phyloP scores from a whole-genome alignment of 2,797 vertebrate genomes.

The Manis pentadactyla region DNA sequence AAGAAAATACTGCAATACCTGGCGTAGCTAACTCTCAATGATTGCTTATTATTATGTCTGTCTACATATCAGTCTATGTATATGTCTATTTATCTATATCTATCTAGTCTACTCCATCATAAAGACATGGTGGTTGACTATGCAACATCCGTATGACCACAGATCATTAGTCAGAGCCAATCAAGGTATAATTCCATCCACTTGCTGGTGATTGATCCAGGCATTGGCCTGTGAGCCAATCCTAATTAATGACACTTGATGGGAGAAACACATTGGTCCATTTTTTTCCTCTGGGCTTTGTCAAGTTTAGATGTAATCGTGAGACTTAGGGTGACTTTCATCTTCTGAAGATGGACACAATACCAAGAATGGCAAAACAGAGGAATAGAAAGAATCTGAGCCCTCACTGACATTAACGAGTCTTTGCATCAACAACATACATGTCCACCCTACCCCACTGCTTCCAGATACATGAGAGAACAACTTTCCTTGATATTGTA shows the following conservation, averaged over 20 bases:
- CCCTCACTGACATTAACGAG: background rate
- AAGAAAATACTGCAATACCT: background rate
- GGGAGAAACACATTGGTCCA: background rate
- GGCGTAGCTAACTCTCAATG: background rate
- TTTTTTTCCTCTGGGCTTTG: background rate
- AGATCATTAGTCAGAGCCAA: background rate
- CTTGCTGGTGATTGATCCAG: background rate
- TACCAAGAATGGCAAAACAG: background rate
- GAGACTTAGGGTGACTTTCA: background rate
- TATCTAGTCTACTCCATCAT: background rate
- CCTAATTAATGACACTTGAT: background rate
- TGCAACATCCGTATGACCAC: background rate
- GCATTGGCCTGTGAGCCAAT: background rate
- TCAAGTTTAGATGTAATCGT: background rate
- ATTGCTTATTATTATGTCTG: background rate
- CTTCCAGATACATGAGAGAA: background rate
- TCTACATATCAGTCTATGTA: background rate
- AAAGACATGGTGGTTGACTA: background rate
- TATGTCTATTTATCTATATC: background rate
- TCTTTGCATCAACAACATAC: background rate
- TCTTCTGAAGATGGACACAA: background rate
- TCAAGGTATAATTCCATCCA: background rate
- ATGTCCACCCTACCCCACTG: background rate
- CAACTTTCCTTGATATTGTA: background rate
- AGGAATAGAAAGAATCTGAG: background rate